phyloP scores from a whole-genome alignment of 1,140 invertebrate species.

The Archivesica marissinica region DNA sequence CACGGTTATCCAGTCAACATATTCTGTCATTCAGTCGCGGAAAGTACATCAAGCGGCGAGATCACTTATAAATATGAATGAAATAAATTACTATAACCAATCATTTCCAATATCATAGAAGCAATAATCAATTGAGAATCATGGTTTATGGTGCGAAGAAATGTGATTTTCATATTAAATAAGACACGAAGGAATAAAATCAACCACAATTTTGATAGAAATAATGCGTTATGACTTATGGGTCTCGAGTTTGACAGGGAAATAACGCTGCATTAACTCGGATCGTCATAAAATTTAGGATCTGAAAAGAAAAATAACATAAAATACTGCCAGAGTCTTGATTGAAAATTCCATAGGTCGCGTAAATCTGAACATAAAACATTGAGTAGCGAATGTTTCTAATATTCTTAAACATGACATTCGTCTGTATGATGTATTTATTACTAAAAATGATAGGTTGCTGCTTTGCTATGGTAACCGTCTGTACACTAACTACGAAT shows the following conservation, averaged over 20 bases:
- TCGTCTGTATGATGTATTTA: no score
- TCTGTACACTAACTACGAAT: no score
- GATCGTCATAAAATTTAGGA: slow-evolving; percentile 13
- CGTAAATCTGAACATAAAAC: slow-evolving; percentile 36
- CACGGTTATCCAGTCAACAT: background rate
- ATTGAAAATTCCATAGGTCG: slow-evolving; percentile 24
- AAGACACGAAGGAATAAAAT: slow-evolving; percentile 39
- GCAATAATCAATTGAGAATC: slow-evolving; percentile 30
- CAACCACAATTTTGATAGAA: slow-evolving; percentile 20
- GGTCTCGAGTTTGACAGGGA: slow-evolving; percentile 5
- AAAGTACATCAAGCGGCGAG: background rate
- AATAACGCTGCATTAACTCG: slow-evolving; percentile 26
- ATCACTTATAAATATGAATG: slow-evolving; percentile 29
- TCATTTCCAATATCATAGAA: slow-evolving; percentile 40
- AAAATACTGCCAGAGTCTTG: slow-evolving; percentile 13
- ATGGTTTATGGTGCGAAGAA: slow-evolving; percentile 38
- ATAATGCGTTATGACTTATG: slow-evolving; percentile 49
- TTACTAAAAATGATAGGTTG: no score
- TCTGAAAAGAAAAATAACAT: slow-evolving; percentile 14
- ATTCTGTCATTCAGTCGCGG: background rate
- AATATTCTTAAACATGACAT: background rate
- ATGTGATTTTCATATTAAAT: slow-evolving; percentile 47
- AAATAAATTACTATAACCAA: slow-evolving; percentile 46
- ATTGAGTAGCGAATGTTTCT: background rate
- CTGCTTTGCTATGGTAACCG: no score